A percentile compares a stretch with the other conserved stretches of the same genome.
Evolutionary conservation across 2,888 invertebrate species (phyloP).

Genomic region (Hemithea aestivaria): DNA sequence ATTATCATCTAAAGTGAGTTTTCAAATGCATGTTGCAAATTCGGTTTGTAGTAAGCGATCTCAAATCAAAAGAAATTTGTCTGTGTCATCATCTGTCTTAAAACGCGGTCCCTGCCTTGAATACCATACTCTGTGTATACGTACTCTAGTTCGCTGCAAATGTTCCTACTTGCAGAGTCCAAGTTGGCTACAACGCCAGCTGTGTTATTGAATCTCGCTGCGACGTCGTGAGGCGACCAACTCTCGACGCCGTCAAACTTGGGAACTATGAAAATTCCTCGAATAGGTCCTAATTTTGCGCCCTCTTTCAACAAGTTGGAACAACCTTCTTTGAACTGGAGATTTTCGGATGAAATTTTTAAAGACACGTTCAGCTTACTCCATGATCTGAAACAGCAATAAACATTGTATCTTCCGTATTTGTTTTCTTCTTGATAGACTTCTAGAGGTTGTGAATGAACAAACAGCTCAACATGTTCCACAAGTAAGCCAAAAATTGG

Average conservation of each 20-base stretch:
- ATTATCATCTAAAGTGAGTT: no score
- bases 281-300: slow-evolving; percentile 36
- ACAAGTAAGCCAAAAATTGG: no score
- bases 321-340: slow-evolving; percentile 36
- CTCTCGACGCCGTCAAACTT: slow-evolving; percentile 24
- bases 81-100: no score
- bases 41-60: no score
- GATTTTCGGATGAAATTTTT: slow-evolving; percentile 30
- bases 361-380: slow-evolving; percentile 29
- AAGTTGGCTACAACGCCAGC: slow-evolving; percentile 38
- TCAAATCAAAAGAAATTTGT: no score
- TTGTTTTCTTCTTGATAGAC: no score
- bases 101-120: no score
- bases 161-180: slow-evolving; percentile 39
- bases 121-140: slow-evolving; percentile 8
- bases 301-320: slow-evolving; percentile 34
- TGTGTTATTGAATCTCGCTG: slow-evolving; percentile 33
- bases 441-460: no score
- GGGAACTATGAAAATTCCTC: slow-evolving; percentile 43
- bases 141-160: slow-evolving; percentile 38
- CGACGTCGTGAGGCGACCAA: slow-evolving; percentile 29
- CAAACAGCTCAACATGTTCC: no score
- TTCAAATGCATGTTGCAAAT: no score
- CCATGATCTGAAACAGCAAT: slow-evolving; percentile 42
- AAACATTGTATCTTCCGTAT: no score